Base-by-base conservation (phyloP, 2,797 vertebrate species). In the Pitangus sulphuratus region DNA sequence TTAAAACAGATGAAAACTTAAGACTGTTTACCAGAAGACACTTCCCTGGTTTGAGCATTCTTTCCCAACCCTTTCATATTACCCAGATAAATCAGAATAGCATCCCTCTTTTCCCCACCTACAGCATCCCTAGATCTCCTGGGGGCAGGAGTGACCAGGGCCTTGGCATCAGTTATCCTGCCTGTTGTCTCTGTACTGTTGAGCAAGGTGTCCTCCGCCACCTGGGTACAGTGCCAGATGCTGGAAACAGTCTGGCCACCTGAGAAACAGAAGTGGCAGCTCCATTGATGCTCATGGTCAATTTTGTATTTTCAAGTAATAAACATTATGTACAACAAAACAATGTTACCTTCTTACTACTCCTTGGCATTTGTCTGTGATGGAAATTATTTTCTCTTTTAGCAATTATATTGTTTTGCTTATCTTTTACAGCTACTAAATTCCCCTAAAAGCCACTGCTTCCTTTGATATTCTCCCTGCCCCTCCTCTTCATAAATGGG, bases 161-260 rank as follows among this genome's bases (percentile, higher is more conserved):
- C 25, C 35, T 77, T 33, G 24, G 5, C 35, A 24, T 28, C 51
- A 45, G 3, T 54, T 66, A 20, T 42, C 20, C 30, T 80, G 33
- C 42, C 37, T 24, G 4, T 48, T 22, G 5, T 6, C 51, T n/a
- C 21, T 21, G 22, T 22, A 28, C 11, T 11, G 48, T 33, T 14
- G 42, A 58, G 35, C n/a, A 45, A 50, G 61, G 8, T 56, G 33
- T 12, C 3, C 12, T 12, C 25, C n/a, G 10, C 4, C 24, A 17
- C 7, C 2, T 1, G 26, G 12, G 17, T 21, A 42, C 1, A 2
- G 45, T 2, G 44, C 4, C 9, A 57, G 22, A 25, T 61, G 18
- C 0, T 82, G 65, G n/a, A 79, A 92, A 57, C 21, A 82, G 40
- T 31, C 15, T 5, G 2, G 8, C 12, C 33, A 58, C 33, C 6